Evolutionary conservation across 2,797 vertebrate genomes (phyloP).

Genomic region (Sciurus carolinensis): DNA sequence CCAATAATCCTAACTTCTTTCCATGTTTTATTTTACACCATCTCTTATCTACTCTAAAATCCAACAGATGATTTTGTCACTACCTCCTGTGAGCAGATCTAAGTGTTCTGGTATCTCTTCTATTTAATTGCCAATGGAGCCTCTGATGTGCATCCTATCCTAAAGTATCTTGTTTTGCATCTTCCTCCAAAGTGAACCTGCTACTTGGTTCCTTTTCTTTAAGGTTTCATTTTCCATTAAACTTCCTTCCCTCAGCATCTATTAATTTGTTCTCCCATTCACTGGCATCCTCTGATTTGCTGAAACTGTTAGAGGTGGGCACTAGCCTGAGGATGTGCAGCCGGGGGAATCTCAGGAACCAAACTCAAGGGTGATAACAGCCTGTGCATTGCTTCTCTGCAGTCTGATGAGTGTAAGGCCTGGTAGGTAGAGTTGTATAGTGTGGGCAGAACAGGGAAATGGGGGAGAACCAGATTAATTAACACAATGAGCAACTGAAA

Average conservation of each 20-base stretch:
- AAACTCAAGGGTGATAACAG: rapidly evolving
- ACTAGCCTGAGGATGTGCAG: too few relatives aligned
- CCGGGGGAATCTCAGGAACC: rapidly evolving
- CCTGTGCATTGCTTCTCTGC: not conserved
- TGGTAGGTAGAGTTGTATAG: rapidly evolving
- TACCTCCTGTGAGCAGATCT: not conserved
- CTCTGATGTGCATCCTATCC: not conserved
- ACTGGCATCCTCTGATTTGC: too few relatives aligned
- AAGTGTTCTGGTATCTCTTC: not conserved
- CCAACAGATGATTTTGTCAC: not conserved
- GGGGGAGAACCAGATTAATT: not conserved
- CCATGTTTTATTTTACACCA: not conserved
- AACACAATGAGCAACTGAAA: not conserved
- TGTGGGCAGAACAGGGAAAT: not conserved
- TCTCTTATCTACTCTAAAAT: not conserved
- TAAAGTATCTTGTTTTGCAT: not conserved
- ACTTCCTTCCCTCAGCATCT: not conserved
- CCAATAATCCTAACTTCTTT: not conserved
- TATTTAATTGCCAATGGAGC: too few relatives aligned
- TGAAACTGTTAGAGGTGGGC: rapidly evolving
- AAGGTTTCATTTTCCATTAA: too few relatives aligned
- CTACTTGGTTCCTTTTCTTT: not conserved
- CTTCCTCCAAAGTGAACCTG: not conserved
- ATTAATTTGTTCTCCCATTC: too few relatives aligned
- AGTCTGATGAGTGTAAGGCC: not conserved